Base-by-base conservation (phyloP, 2,113 vertebrate genomes). In the Hippolais icterina region DNA sequence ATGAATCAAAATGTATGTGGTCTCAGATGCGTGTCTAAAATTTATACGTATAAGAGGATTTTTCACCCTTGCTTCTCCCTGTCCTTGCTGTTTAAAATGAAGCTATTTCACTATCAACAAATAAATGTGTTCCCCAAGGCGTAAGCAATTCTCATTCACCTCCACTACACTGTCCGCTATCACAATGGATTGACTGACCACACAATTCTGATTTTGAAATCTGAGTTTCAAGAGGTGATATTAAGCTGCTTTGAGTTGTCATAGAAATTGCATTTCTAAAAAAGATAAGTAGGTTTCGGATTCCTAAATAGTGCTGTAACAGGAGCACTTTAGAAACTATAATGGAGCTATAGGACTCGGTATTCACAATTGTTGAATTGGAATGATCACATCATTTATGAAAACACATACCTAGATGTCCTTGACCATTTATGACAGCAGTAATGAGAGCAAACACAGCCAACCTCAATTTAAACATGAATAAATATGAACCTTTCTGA, bases 341-440 rank as follows among this genome's bases (percentile, higher is more conserved):
- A 89, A 94, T 72, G 78, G 75, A 93, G 68, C 47, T 95, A 75
- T 39, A 94, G 47, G 74, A 74, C 47, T 68, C 66, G 14, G 39
- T 69, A 79, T 91, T 77, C 66, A 80, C 41, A 85, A 89, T 17
- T 90, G 39, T 90, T 96, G 81, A 72, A 90, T 64, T 76, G 52
- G 54, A 96, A 96, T 97, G 93, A 96, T 90, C 70, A 89, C 72
- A 89, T 93, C 80, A 94, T 79, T 96, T 95, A 94, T 88, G 82
- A 60, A 97, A 96, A 95, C 52, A 42, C 52, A 93, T 69, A 90
- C 64, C 79, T 96, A 53, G n/a, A 54, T 92, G 84, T 90, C 91
- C 92, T 97, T 97, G 91, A 95, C 93, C 87, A 94, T 93, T 96
- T 96, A 89, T 93, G 90, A 96, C 79, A 97, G 57, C 68, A 94